phyloP scores from a whole-genome alignment of 2,888 invertebrate genomes.

The Sarcophaga caerulescens region DNA sequence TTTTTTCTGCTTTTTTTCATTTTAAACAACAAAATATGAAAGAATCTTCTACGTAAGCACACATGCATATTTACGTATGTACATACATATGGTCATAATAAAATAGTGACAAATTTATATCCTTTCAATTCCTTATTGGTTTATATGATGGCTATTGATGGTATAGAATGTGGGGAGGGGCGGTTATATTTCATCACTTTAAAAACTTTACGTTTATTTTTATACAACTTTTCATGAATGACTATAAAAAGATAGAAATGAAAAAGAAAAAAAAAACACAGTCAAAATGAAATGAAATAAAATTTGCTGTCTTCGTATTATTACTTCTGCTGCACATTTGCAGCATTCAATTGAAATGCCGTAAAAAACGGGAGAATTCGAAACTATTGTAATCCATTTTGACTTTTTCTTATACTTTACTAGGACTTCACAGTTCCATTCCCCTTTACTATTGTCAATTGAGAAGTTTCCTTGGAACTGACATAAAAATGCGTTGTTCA shows the following conservation, averaged over 20 bases:
- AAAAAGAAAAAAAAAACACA: too few species aligned
- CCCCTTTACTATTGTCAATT: background rate
- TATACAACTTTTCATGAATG: constrained; percentile 30
- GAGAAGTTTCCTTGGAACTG: constrained; percentile 9
- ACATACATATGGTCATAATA: constrained; percentile 19
- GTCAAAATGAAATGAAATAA: constrained; percentile 17
- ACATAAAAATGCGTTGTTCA: constrained; percentile 6
- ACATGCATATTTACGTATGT: constrained; percentile 26
- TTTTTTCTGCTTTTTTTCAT: too few species aligned
- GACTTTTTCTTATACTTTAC: background rate
- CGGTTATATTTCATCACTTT: constrained; percentile 49
- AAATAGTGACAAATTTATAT: constrained; percentile 46
- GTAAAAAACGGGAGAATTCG: background rate
- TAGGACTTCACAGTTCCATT: background rate
- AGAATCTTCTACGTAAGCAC: background rate
- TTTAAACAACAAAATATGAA: background rate
- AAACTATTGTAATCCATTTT: constrained; percentile 44
- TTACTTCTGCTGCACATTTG: constrained; percentile 9
- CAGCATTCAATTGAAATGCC: constrained; percentile 39
- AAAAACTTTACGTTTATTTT: constrained; percentile 43
- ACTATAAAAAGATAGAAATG: constrained; percentile 34
- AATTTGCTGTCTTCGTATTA: constrained; percentile 33
- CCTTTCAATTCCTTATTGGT: constrained; percentile 34
- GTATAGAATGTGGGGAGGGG: background rate
- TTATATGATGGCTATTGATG: background rate